A percentile compares a stretch with the other conserved stretches of the same genome.
Evolutionary conservation across 2,888 invertebrate genomes (phyloP).

Genomic region (Steinernema scapterisci): DNA sequence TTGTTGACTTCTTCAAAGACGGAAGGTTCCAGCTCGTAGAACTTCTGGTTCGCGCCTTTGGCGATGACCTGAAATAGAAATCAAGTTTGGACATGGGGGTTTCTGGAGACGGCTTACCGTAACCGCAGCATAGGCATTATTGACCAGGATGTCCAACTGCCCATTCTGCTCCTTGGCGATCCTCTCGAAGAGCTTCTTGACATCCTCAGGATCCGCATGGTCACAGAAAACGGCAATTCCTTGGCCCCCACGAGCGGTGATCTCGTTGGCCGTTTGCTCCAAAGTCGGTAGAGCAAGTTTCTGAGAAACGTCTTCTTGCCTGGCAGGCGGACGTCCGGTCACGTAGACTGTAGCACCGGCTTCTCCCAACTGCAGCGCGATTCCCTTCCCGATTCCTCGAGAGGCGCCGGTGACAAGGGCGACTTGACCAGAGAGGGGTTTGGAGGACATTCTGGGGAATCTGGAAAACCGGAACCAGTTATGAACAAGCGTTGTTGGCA

Average conservation of each 20-base stretch:
- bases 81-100: too few species aligned
- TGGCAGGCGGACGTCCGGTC: constrained; percentile 37
- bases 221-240: constrained; percentile 68
- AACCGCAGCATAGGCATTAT: constrained; percentile 67
- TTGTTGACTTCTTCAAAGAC: constrained; percentile 69
- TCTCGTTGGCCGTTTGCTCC: constrained; percentile 53
- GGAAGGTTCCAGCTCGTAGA: constrained; percentile 66
- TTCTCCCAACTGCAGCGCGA: constrained; percentile 41
- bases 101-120: constrained; percentile 23
- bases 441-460: not conserved
- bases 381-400: constrained; percentile 42
- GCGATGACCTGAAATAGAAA: constrained; percentile 33
- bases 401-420: constrained; percentile 50
- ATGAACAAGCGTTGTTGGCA: too few species aligned
- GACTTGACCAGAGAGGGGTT: constrained; percentile 39
- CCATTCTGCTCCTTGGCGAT: constrained; percentile 67
- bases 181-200: constrained; percentile 65
- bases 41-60: constrained; percentile 53
- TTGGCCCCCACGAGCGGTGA: constrained; percentile 65
- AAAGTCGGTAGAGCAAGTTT: constrained; percentile 37
- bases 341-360: constrained; percentile 43
- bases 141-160: constrained; percentile 68
- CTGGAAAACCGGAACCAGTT: too few species aligned
- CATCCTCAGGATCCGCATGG: constrained; percentile 67
- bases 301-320: constrained; percentile 7